These are phyloP conservation scores for Spea bombifrons DNA, from an alignment of 2,113 vertebrate genomes.

Conservation along the genomic window DNA sequence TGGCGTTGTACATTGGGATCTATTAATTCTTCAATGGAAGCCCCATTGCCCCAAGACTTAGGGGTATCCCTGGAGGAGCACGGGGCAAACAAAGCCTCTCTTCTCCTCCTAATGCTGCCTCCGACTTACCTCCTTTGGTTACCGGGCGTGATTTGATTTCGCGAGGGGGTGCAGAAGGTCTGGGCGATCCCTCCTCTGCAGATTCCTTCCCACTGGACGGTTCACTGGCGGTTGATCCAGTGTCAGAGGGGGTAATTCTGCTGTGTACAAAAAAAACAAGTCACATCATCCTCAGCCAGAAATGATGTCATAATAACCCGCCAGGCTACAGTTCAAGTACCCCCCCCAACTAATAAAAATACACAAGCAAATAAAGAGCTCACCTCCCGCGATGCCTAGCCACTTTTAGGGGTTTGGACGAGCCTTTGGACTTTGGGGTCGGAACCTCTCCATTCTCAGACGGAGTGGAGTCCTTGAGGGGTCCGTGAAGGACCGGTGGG, in stretches of 20 bases:
- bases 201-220: slow-evolving; percentile 82
- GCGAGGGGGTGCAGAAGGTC: slow-evolving; percentile 58
- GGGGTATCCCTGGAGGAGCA: too few relatives aligned
- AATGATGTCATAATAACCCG: not conserved
- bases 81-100: not conserved
- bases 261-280: slow-evolving; percentile 25
- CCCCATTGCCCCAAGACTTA: too few relatives aligned
- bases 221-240: slow-evolving; percentile 85
- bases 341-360: too few relatives aligned
- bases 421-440: slow-evolving; percentile 78
- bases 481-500: slow-evolving; percentile 63
- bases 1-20: too few relatives aligned
- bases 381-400: slow-evolving; percentile 83
- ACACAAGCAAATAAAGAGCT: slow-evolving; percentile 45
- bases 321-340: too few relatives aligned
- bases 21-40: too few relatives aligned
- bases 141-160: slow-evolving; percentile 72
- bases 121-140: not conserved
- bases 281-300: not conserved
- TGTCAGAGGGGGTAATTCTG: slow-evolving; percentile 89
- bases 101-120: not conserved
- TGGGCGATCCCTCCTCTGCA: slow-evolving; percentile 71
- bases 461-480: slow-evolving; percentile 78
- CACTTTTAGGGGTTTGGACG: slow-evolving; percentile 77
- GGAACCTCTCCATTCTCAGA: slow-evolving; percentile 87